Base-by-base conservation (phyloP, 1,140 invertebrate genomes). In the Gryon sp. region DNA sequence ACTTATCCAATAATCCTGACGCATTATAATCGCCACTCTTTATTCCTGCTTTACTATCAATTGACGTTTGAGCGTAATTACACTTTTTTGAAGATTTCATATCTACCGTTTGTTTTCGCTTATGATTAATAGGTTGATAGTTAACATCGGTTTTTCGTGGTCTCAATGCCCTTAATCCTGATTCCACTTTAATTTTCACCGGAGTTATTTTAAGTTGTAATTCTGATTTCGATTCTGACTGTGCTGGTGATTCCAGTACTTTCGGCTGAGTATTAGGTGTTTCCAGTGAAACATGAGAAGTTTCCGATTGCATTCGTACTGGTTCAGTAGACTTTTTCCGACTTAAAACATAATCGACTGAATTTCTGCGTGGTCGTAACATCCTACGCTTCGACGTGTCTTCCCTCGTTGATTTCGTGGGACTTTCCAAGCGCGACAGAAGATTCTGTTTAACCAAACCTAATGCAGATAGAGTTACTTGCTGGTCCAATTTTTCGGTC, bases 311-410 rank as follows among this genome's bases (percentile, higher is more conserved):
- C 8, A 18, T 75, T 60, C 48, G 20, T 30, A 55, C 12, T 28
- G 26, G 18, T 8, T 45, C 60, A n/a, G 48, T 4, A 14, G 15
- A 1, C 34, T 65, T 69, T 9, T 78, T 81, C 26, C 66, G 82
- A 9, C 55, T 80, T 18, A 28, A 41, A 5, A 59, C 57, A 19
- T 80, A 80, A 69, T 80, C 66, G 0, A 81, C 53, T 6, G 66
- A 78, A 53, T 38, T 59, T 46, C 78, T 83, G 15, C 81, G 74
- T 11, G 82, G 78, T 30, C 81, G 60, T 28, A 84, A 55, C n/a
- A 15, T 77, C 34, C 77, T 57, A 0, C 40, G 24, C 40, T 59
- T 65, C 2, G 40, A 59, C 2, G 19, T 16, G 3, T 18, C 16
- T 20, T 6, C 9, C 12, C 9, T 19, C 4, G 24, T 4, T 15